These are phyloP conservation scores for Enteromius fasciolatus DNA, from an alignment of 2,797 vertebrate genomes.

Conservation along the genomic window DNA sequence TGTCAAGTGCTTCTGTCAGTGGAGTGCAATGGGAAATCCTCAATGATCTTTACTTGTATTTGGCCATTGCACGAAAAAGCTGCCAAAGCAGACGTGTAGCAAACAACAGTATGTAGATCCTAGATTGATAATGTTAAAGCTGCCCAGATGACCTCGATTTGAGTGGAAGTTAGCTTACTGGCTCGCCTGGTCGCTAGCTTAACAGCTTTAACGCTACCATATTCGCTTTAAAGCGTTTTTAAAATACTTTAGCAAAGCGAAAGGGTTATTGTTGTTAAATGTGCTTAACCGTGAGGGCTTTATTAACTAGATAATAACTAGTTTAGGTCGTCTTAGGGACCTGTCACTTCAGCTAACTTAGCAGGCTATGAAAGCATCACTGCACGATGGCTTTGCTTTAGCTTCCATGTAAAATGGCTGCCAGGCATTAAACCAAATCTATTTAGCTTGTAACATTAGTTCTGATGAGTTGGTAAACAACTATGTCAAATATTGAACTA, in stretches of 20 bases:
- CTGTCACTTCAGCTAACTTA: slow-evolving; percentile 38
- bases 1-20: slow-evolving; percentile 36
- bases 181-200: slow-evolving; percentile 24
- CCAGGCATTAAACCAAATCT: slow-evolving; percentile 48
- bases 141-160: slow-evolving; percentile 32
- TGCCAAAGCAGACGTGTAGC: background rate
- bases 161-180: slow-evolving; percentile 41
- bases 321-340: slow-evolving; percentile 8
- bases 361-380: slow-evolving; percentile 25
- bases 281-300: background rate
- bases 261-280: background rate
- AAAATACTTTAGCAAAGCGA: background rate
- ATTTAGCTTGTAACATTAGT: background rate
- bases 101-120: background rate
- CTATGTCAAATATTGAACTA: background rate
- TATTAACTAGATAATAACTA: background rate
- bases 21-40: background rate
- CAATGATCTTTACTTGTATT: no score
- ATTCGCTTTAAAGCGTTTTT: background rate
- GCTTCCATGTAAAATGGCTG: slow-evolving; percentile 52
- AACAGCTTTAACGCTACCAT: background rate
- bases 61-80: background rate
- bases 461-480: background rate
- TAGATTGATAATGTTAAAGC: background rate
- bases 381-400: slow-evolving; percentile 45